These are phyloP conservation scores for Pangasius macronema DNA, from an alignment of 2,797 vertebrate genomes.

Conservation along the genomic window DNA sequence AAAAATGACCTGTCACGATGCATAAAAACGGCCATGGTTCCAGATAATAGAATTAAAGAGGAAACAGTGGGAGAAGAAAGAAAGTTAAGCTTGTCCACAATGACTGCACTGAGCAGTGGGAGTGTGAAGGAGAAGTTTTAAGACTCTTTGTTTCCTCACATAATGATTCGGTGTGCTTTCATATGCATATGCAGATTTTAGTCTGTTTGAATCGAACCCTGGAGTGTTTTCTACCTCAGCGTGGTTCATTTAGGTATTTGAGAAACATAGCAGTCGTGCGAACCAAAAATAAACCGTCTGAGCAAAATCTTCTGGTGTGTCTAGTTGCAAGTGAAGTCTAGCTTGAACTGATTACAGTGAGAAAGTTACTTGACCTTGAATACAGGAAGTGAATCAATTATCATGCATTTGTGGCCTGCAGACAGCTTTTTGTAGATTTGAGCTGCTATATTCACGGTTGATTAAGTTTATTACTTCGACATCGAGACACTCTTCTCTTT, in stretches of 20 bases:
- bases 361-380: neutral
- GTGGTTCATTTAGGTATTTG: neutral
- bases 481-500: no score
- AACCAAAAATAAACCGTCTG: neutral
- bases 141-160: neutral
- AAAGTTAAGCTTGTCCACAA: conserved; percentile 34
- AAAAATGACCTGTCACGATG: conserved; percentile 48
- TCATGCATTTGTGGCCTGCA: neutral
- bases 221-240: neutral
- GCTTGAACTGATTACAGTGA: neutral
- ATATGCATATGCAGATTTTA: neutral
- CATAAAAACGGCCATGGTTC: conserved; percentile 48
- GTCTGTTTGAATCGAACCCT: neutral
- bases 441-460: no score
- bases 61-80: neutral
- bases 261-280: neutral
- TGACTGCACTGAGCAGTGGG: conserved; percentile 1
- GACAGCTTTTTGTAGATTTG: neutral
- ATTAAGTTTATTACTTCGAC: no score
- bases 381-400: neutral
- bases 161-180: neutral
- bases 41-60: conserved; percentile 56
- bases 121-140: neutral
- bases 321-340: neutral
- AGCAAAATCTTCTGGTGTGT: neutral